A percentile compares a stretch with the other conserved stretches of the same genome.
These are phyloP conservation scores for Allygus modestus DNA, from an alignment of 2,888 invertebrate genomes.

Conservation along the genomic window DNA sequence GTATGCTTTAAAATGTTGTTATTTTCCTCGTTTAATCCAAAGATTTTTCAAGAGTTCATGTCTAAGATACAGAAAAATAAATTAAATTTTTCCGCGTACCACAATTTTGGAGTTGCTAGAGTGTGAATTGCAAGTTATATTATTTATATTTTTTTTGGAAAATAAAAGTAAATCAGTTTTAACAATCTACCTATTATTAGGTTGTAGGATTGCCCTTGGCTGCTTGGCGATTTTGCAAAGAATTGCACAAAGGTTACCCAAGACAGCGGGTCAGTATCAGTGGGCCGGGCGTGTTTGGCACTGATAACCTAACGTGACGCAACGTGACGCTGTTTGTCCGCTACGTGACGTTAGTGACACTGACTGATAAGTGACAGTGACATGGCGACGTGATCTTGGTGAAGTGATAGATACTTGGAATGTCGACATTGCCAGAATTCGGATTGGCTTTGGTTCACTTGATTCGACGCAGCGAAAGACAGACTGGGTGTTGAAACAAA, in stretches of 20 bases:
- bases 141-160: too few relatives aligned
- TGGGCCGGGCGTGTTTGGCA: constrained; percentile 11
- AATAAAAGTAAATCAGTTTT: too few relatives aligned
- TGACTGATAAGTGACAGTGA: constrained; percentile 31
- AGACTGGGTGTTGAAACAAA: not conserved
- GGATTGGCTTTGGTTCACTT: constrained; percentile 19
- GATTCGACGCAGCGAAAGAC: constrained; percentile 1
- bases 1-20: too few relatives aligned
- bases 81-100: too few relatives aligned
- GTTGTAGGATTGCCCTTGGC: not conserved
- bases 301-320: not conserved
- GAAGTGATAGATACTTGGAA: not conserved
- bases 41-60: too few relatives aligned
- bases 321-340: not conserved
- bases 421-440: not conserved
- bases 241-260: not conserved
- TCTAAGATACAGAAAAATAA: too few relatives aligned
- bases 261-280: constrained; percentile 4
- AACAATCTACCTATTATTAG: too few relatives aligned
- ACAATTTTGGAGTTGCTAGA: too few relatives aligned
- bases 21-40: too few relatives aligned
- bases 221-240: not conserved
- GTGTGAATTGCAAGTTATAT: too few relatives aligned
- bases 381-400: not conserved
- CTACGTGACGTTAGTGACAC: constrained; percentile 1